A percentile compares a stretch with the other conserved stretches of the same genome.
phyloP scores from a whole-genome alignment of 2,888 invertebrate species.

The Ectemnius continuus region DNA sequence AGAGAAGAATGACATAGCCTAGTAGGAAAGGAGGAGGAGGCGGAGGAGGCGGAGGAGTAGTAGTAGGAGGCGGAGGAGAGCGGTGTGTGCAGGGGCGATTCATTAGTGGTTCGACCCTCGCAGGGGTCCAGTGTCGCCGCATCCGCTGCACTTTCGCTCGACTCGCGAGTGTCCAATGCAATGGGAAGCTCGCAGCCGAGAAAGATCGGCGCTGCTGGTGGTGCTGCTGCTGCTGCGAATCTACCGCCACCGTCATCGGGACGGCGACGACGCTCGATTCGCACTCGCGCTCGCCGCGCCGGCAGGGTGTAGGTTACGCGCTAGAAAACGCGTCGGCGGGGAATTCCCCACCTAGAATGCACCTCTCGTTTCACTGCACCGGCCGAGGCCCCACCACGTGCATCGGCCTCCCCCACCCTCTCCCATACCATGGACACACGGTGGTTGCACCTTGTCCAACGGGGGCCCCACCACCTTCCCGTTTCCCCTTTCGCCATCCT shows the following conservation, averaged over 20 bases:
- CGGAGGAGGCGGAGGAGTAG: not conserved
- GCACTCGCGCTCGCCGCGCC: slow-evolving; percentile 4
- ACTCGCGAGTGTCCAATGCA: slow-evolving; percentile 46
- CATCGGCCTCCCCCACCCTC: slow-evolving; percentile 10
- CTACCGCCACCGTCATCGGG: not conserved
- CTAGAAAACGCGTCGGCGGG: slow-evolving; percentile 51
- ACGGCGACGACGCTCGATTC: not conserved
- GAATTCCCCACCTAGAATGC: slow-evolving; percentile 65
- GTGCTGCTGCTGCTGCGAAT: too few species aligned
- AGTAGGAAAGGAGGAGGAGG: slow-evolving; percentile 18
- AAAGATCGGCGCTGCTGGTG: slow-evolving; percentile 21
- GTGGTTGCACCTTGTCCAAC: slow-evolving; percentile 41
- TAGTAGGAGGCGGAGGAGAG: not conserved
- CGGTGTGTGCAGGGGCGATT: slow-evolving; percentile 32
- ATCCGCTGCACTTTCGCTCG: slow-evolving; percentile 68
- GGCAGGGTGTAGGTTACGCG: slow-evolving; percentile 62
- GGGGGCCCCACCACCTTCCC: slow-evolving; percentile 24
- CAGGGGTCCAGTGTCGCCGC: slow-evolving; percentile 63
- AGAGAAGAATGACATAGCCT: slow-evolving; percentile 1
- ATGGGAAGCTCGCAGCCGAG: slow-evolving; percentile 11
- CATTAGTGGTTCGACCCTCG: slow-evolving; percentile 63
- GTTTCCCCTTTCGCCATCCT: not conserved
- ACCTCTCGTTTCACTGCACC: slow-evolving; percentile 59
- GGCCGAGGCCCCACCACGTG: slow-evolving; percentile 57
- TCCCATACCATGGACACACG: slow-evolving; percentile 18